Percentiles rank a stretch among this genome's conserved stretches.
Conservation (phyloP, 1,140 invertebrate species). For the Drosophila sturtevanti region DNA sequence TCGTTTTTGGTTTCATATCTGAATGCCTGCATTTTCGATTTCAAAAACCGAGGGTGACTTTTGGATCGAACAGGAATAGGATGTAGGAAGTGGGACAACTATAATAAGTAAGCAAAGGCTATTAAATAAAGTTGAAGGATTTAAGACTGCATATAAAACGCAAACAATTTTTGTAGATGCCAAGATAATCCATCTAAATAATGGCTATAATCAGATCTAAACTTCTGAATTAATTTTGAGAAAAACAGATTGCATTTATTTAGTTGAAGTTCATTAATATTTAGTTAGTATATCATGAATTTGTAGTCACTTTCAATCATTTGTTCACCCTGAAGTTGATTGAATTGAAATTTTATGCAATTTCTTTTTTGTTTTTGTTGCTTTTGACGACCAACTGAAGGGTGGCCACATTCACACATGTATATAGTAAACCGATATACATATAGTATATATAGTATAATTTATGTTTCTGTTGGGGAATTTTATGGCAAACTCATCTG, state of each 20-base stretch:
- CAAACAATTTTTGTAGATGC: too few species aligned
- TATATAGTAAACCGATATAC: constrained; percentile 58
- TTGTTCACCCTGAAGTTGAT: constrained; percentile 2
- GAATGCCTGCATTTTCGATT: constrained; percentile 15
- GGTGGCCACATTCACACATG: constrained; percentile 46
- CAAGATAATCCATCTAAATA: background rate
- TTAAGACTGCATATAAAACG: background rate
- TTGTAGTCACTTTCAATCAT: constrained; percentile 2
- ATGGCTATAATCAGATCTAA: background rate
- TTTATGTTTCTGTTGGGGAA: constrained; percentile 25
- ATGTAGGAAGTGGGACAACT: background rate
- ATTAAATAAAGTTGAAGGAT: constrained; percentile 10
- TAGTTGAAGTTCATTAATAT: background rate
- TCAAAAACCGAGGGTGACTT: constrained; percentile 25
- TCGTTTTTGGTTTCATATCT: constrained; percentile 2
- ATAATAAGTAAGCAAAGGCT: constrained; percentile 14
- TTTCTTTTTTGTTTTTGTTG: too few species aligned
- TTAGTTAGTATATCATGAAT: too few species aligned
- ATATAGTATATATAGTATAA: constrained; percentile 71
- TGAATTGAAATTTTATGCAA: constrained; percentile 6
- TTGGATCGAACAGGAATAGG: background rate
- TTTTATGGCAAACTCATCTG: constrained; percentile 73
- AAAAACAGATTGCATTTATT: too few species aligned
- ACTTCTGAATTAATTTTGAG: too few species aligned
- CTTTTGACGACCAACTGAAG: background rate